Conservation (phyloP, 2,113 vertebrate genomes). For the Bathybates hornii region DNA sequence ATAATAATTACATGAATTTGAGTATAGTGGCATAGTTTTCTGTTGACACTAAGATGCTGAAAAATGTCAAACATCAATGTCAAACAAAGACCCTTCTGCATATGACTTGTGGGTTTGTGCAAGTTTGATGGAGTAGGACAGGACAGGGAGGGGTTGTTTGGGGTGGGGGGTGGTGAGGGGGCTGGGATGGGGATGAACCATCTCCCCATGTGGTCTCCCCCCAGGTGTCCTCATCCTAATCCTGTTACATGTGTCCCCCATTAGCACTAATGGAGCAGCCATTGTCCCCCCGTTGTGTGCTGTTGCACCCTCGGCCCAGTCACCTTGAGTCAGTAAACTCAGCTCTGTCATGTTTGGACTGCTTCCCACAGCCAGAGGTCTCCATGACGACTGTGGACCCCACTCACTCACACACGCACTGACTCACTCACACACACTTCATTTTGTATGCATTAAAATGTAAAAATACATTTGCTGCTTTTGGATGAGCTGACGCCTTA, state of each 20-base stretch:
- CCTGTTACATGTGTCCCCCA: slow-evolving; percentile 70
- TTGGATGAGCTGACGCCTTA: not conserved
- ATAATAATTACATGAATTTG: not conserved
- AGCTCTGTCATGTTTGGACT: slow-evolving; percentile 63
- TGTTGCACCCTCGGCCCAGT: slow-evolving; percentile 41
- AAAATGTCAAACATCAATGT: not conserved
- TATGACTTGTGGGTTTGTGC: slow-evolving; percentile 10
- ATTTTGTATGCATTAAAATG: not conserved
- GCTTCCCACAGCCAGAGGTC: slow-evolving; percentile 65
- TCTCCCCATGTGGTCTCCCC: slow-evolving; percentile 68
- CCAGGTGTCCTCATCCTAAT: slow-evolving; percentile 69
- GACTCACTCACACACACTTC: not conserved
- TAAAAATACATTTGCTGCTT: not conserved
- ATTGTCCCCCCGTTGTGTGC: slow-evolving; percentile 55
- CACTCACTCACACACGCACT: not conserved
- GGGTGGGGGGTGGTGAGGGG: rapidly evolving
- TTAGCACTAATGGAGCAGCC: slow-evolving; percentile 65
- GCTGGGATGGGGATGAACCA: not conserved
- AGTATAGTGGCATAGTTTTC: not conserved
- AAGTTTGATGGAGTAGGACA: slow-evolving; percentile 52
- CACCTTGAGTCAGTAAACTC: slow-evolving; percentile 68
- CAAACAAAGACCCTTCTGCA: not conserved
- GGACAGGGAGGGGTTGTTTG: not conserved
- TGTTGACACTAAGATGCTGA: not conserved
- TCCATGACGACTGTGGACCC: slow-evolving; percentile 50